Evolutionary conservation across 2,888 invertebrate genomes (phyloP), one percentile per base, ranked within the genome.

Genomic region (Coleophora deauratella): DNA sequence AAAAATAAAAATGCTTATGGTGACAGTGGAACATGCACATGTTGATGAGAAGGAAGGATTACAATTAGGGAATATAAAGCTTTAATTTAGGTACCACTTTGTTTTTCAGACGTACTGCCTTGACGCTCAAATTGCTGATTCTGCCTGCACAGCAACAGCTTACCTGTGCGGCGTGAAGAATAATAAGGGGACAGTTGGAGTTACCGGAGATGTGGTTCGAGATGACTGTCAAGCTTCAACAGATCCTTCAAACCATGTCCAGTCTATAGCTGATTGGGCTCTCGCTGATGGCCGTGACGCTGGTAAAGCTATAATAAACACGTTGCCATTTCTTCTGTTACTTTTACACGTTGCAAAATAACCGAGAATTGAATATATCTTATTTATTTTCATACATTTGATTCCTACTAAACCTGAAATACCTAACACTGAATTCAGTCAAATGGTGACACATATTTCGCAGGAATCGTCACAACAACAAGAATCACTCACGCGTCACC

Each of bases 401-500:
- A n/a, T n/a, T n/a, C n/a, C n/a, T n/a, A n/a, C n/a, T n/a, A n/a
- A n/a, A n/a, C n/a, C n/a, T n/a, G n/a, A n/a, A n/a, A n/a, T n/a
- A n/a, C n/a, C n/a, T n/a, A n/a, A n/a, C n/a, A n/a, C n/a, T n/a
- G n/a, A n/a, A n/a, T n/a, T n/a, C n/a, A n/a, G n/a, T n/a, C n/a
- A n/a, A n/a, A n/a, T n/a, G n/a, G n/a, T n/a, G n/a, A n/a, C n/a
- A n/a, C n/a, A n/a, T n/a, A n/a, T n/a, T n/a, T n/a, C n/a, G n/a
- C 81, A 45, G 91, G 91, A 6, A 62, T 91, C 3, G 92, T 94
- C 6, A 94, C 94, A 0, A 92, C 91, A 0, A 91, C 93, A 0
- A 85, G 93, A 39, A 81, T 94, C 0, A 94, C 94, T 0, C 92
- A 94, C 66, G 94, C 93, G 0, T 92, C 92, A 2, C 93, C 93